These are phyloP conservation scores for Myotis lucifugus DNA, from an alignment of 2,113 vertebrate genomes.

Conservation along the genomic window DNA sequence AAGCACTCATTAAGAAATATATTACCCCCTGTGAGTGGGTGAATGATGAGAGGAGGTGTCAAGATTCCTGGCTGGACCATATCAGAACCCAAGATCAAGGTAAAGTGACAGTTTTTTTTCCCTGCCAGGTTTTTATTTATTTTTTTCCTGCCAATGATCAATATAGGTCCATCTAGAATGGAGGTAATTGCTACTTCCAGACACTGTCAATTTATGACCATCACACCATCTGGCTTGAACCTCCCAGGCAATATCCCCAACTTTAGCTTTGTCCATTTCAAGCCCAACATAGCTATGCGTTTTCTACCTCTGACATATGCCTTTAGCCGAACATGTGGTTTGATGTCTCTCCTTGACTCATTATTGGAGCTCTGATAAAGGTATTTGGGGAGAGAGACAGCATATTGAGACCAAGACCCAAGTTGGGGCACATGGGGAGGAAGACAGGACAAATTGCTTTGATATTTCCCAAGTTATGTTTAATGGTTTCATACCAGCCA, in stretches of 20 bases:
- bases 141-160: not conserved
- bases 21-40: not conserved
- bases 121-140: too few relatives aligned
- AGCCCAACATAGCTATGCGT: not conserved
- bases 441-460: not conserved
- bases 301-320: not conserved
- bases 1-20: conserved; percentile 20
- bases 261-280: not conserved
- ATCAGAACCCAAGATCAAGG: not conserved
- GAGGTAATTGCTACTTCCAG: not conserved
- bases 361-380: not conserved
- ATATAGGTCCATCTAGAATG: not conserved
- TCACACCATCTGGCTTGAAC: not conserved
- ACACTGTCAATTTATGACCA: not conserved
- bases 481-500: not conserved
- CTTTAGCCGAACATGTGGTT: not conserved
- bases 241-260: not conserved
- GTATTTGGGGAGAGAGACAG: not conserved
- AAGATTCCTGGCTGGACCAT: not conserved
- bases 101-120: not conserved
- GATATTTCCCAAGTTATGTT: not conserved
- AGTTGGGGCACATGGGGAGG: not conserved
- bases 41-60: not conserved
- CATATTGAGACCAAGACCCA: not conserved
- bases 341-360: not conserved